Evolutionary conservation across 2,888 invertebrate genomes (phyloP).

Genomic region (Plebejus argus): DNA sequence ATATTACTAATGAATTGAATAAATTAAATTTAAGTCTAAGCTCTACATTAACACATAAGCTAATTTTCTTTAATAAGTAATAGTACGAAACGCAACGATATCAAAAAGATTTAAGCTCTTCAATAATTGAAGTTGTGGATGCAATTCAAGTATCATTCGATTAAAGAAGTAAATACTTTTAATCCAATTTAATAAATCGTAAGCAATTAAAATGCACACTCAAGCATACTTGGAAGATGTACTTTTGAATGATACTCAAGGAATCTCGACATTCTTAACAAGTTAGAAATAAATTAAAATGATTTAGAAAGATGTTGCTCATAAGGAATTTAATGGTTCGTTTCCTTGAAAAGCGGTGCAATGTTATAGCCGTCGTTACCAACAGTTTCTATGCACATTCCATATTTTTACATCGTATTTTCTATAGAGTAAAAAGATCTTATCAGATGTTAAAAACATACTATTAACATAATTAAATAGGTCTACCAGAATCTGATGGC

Average conservation of each 20-base stretch:
- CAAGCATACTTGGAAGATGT: background rate
- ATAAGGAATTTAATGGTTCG: background rate
- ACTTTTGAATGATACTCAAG: background rate
- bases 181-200: conserved; percentile 5
- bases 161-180: background rate
- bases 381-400: background rate
- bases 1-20: no score
- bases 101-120: background rate
- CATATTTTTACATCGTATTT: background rate
- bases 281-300: background rate
- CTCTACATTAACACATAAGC: no score
- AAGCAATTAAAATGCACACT: conserved; percentile 10
- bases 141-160: background rate
- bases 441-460: no score
- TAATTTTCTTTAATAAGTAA: no score
- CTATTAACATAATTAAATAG: no score
- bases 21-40: no score
- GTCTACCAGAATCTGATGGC: no score
- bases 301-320: background rate
- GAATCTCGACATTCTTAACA: background rate
- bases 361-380: background rate
- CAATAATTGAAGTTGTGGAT: background rate
- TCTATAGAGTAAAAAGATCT: background rate
- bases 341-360: background rate
- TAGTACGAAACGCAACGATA: background rate